Conservation (phyloP, 2,888 invertebrate species). For the Sesia apiformis region DNA sequence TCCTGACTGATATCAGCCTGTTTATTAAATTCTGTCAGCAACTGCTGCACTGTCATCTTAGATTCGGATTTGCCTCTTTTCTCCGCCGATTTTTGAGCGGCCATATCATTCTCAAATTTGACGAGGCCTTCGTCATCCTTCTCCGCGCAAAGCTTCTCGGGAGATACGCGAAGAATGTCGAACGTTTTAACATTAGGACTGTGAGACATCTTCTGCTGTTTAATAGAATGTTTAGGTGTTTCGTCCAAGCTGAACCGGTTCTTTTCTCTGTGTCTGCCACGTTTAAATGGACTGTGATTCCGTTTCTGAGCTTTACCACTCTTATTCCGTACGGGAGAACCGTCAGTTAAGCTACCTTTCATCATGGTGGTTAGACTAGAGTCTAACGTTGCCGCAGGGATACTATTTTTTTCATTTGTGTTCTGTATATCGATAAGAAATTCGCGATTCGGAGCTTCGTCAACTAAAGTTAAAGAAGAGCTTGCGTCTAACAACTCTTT, state of each 20-base stretch:
- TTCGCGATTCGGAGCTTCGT: constrained; percentile 23
- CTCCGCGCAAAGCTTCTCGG: not conserved
- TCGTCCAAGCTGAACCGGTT: constrained; percentile 14
- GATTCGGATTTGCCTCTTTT: not conserved
- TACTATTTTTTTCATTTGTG: not conserved
- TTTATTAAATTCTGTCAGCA: constrained; percentile 26
- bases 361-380: not conserved
- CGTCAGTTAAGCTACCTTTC: not conserved
- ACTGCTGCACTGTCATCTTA: constrained; percentile 29
- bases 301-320: constrained; percentile 24
- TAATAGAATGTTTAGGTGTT: constrained; percentile 43
- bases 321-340: not conserved
- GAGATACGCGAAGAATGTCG: not conserved
- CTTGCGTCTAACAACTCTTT: constrained; percentile 35
- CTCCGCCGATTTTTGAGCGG: not conserved
- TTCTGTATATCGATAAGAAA: constrained; percentile 1
- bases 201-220: constrained; percentile 39
- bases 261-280: constrained; percentile 11
- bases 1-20: constrained; percentile 11
- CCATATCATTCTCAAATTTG: not conserved
- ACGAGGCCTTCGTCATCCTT: not conserved
- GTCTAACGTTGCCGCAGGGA: not conserved
- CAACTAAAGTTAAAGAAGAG: constrained; percentile 50
- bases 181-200: constrained; percentile 13
- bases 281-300: constrained; percentile 26